Conservation (phyloP, 1,140 invertebrate species). For the Musca domestica region DNA sequence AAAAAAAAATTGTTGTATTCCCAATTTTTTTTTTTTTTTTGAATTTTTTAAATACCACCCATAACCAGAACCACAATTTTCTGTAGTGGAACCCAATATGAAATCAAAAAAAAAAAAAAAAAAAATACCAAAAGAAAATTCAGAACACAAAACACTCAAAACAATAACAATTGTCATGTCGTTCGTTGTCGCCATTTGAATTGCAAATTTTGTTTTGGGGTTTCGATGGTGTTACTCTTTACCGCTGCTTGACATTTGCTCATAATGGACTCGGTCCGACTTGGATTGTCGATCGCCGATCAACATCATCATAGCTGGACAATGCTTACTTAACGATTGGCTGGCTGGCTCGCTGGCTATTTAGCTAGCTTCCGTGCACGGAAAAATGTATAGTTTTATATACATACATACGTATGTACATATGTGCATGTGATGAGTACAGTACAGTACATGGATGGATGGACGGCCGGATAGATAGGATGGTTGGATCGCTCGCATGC, state of each 20-base stretch:
- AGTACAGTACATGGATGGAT: not conserved
- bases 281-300: not conserved
- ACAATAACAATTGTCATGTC: slow-evolving; percentile 7
- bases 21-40: too few relatives aligned
- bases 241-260: slow-evolving; percentile 16
- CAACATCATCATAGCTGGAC: not conserved
- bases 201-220: slow-evolving; percentile 10
- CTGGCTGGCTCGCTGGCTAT: not conserved
- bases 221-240: not conserved
- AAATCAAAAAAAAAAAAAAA: too few relatives aligned
- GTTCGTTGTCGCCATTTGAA: slow-evolving; percentile 3
- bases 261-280: slow-evolving; percentile 4
- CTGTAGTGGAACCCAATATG: too few relatives aligned
- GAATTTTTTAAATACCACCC: too few relatives aligned
- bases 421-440: too few relatives aligned
- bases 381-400: too few relatives aligned
- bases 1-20: too few relatives aligned
- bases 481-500: not conserved
- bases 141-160: not conserved
- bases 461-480: not conserved
- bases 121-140: too few relatives aligned
- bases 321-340: not conserved
- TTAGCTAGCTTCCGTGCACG: too few relatives aligned
- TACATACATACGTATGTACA: too few relatives aligned
- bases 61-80: too few relatives aligned